These are phyloP conservation scores for Drosophila mettleri DNA, from an alignment of 2,888 invertebrate species.

Conservation along the genomic window DNA sequence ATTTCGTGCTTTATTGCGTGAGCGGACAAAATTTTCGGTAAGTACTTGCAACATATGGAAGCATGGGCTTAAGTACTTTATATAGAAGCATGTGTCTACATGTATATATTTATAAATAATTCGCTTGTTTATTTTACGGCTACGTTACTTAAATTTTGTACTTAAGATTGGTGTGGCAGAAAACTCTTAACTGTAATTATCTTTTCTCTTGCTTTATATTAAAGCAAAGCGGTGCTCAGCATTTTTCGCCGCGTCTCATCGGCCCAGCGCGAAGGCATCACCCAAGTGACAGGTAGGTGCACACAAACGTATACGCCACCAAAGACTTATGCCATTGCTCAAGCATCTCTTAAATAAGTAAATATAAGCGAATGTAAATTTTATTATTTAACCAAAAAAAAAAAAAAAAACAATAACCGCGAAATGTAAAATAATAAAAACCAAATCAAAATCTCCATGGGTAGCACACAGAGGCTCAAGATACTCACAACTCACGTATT, in stretches of 20 bases:
- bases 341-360: neutral
- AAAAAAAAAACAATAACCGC: conserved; percentile 1
- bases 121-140: conserved; percentile 8
- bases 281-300: conserved; percentile 85
- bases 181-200: conserved; percentile 22
- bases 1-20: conserved; percentile 92
- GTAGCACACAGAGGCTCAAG: neutral
- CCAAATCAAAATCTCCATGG: neutral
- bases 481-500: conserved; percentile 1
- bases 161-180: neutral
- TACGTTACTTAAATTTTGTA: neutral
- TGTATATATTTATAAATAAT: neutral
- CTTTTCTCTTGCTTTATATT: conserved; percentile 18
- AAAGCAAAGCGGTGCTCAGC: conserved; percentile 83
- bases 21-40: conserved; percentile 92
- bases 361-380: conserved; percentile 26
- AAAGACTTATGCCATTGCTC: conserved; percentile 17
- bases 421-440: neutral
- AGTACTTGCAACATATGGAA: conserved; percentile 36
- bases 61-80: neutral
- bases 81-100: neutral
- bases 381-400: neutral
- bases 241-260: conserved; percentile 83
- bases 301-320: neutral
- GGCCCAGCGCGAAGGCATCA: conserved; percentile 81